Conservation (phyloP, 1,140 invertebrate genomes). For the Neodiprion lecontei region DNA sequence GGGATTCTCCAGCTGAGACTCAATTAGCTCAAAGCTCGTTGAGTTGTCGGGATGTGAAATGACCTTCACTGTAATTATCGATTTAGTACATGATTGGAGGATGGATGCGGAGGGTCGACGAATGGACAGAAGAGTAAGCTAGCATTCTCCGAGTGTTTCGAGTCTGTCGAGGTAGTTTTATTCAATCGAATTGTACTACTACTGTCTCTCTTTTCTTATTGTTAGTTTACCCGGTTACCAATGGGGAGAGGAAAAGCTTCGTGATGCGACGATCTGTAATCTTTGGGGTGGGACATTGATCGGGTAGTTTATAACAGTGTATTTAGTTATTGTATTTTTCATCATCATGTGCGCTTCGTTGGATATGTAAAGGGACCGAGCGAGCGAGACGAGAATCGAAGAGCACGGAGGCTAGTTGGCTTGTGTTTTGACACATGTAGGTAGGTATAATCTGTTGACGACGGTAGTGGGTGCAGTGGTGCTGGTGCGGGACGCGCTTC, state of each 20-base stretch:
- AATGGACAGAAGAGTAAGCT: background rate
- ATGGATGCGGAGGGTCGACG: background rate
- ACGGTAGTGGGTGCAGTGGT: slow-evolving; percentile 5
- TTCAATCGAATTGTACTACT: no score
- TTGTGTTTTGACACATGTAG: background rate
- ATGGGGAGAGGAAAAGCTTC: background rate
- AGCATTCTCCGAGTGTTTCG: background rate
- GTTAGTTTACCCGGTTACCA: background rate
- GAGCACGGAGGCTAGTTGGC: slow-evolving; percentile 13
- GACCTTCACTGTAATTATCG: slow-evolving; percentile 56
- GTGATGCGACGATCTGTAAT: background rate
- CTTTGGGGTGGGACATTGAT: background rate
- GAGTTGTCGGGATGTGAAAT: slow-evolving; percentile 60
- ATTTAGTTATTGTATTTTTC: background rate
- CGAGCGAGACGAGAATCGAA: slow-evolving; percentile 10
- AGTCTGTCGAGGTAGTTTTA: no score
- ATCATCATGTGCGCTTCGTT: background rate
- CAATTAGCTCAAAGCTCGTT: slow-evolving; percentile 59
- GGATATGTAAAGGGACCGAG: background rate
- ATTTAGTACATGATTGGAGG: background rate
- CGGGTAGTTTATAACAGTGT: background rate
- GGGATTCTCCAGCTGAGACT: slow-evolving; percentile 64
- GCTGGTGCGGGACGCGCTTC: background rate
- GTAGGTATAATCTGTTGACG: background rate
- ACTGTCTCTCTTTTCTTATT: no score